Conservation (phyloP, 2,888 invertebrate species). For the Mesochorus sp. region DNA sequence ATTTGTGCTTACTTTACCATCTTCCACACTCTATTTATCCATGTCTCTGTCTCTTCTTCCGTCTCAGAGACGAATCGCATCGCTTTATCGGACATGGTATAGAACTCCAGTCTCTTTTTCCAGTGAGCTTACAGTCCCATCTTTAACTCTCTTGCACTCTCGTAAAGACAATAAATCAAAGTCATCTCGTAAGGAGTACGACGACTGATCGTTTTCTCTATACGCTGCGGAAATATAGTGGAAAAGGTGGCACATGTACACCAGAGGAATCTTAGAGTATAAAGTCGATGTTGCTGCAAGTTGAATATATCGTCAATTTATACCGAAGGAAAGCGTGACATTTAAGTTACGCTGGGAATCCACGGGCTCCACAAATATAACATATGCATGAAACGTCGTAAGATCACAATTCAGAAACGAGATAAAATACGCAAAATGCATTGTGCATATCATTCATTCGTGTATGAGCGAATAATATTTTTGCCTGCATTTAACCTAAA, state of each 20-base stretch:
- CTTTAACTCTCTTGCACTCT: conserved; percentile 7
- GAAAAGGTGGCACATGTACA: conserved; percentile 1
- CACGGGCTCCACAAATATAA: conserved; percentile 1
- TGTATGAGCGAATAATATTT: conserved; percentile 19
- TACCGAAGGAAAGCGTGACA: neutral
- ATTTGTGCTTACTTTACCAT: neutral
- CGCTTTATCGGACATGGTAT: conserved; percentile 50
- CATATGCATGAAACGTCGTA: conserved; percentile 16
- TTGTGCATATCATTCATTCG: neutral
- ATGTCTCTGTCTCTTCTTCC: conserved; percentile 12
- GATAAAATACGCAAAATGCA: conserved; percentile 7
- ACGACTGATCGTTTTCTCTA: too few species aligned
- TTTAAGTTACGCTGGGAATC: neutral
- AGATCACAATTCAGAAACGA: neutral
- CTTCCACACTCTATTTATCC: neutral
- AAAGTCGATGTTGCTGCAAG: conserved; percentile 25
- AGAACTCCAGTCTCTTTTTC: conserved; percentile 25
- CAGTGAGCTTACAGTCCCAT: neutral
- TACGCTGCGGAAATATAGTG: conserved; percentile 19
- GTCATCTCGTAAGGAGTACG: conserved; percentile 43
- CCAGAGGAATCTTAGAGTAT: neutral
- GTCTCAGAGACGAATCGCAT: conserved; percentile 63
- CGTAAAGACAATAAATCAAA: conserved; percentile 64
- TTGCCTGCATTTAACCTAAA: conserved; percentile 15
- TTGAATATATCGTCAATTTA: conserved; percentile 23